Base-by-base conservation (phyloP, 2,888 invertebrate genomes). In the Tenthredo mesomela region DNA sequence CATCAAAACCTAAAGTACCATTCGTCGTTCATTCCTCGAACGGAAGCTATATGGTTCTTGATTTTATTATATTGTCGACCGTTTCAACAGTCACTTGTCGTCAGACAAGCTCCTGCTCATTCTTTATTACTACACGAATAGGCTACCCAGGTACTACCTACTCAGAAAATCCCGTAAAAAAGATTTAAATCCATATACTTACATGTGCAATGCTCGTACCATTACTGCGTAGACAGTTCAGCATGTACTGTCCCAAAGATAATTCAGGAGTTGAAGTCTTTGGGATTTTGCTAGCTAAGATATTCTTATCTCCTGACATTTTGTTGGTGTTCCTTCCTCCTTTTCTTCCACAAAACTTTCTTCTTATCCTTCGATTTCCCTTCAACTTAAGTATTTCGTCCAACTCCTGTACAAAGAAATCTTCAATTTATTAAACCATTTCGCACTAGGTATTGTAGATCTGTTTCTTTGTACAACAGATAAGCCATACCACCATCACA, bases 201-300 rank as follows among this genome's bases (percentile, higher is more conserved):
- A 88, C 87, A 80, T 85, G 86, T 37, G 84, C 29, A 67, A 87
- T 61, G 47, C 82, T 84, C n/a, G 84, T n/a, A 61, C 86, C 75
- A 84, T 78, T 77, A 3, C 75, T 50, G 6, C 85, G 84, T 10
- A 88, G 83, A 50, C 65, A 54, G 33, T 88, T 65, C 15, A 88
- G 65, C 40, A 87, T 86, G 54, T 80, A 87, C 85, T 87, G 86
- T 33, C 87, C 87, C 43, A 61, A 84, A 7, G 85, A 85, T 2
- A 86, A 80, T 15, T 85, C 61, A 15, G 86, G 87, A 0, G 70
- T 70, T 82, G 25, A 10, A 12, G 33, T 67, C 37, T 1, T 29
- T 18, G 43, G 67, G 37, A 47, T 9, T n/a, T 0, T 43, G 29
- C 82, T 82, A 21, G 10, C 10, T 29, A 82, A 33, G 6, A 82